phyloP scores from a whole-genome alignment of 1,140 invertebrate species.

The Onthophagus taurus region DNA sequence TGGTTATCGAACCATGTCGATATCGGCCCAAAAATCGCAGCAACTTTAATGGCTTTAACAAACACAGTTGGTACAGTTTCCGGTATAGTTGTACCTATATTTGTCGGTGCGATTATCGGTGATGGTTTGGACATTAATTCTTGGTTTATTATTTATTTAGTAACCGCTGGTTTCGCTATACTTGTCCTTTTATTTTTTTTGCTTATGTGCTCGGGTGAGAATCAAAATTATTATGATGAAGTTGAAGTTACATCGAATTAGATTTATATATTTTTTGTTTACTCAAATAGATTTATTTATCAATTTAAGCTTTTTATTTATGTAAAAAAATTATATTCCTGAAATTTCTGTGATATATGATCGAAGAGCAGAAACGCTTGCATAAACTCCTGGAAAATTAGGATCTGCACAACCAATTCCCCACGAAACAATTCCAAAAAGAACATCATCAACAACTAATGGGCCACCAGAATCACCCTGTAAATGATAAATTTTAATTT shows the following conservation, averaged over 20 bases:
- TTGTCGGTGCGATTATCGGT: too few relatives aligned
- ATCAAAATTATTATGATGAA: too few relatives aligned
- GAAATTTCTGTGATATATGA: constrained; percentile 6
- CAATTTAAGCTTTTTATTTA: too few relatives aligned
- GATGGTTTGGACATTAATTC: too few relatives aligned
- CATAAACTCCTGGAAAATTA: constrained; percentile 65
- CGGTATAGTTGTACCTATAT: constrained; percentile 77
- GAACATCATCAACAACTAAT: background rate
- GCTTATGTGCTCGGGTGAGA: too few relatives aligned
- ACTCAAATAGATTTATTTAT: too few relatives aligned
- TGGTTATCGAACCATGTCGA: constrained; percentile 86
- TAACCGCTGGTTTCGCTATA: too few relatives aligned
- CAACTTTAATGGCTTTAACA: constrained; percentile 75
- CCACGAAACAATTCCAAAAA: constrained; percentile 57
- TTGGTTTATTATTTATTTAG: too few relatives aligned
- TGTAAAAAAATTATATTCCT: constrained; percentile 5
- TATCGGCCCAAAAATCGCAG: constrained; percentile 80
- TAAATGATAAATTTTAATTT: background rate
- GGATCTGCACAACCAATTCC: constrained; percentile 63
- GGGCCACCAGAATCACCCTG: constrained; percentile 13
- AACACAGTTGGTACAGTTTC: constrained; percentile 80
- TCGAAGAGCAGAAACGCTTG: constrained; percentile 39
- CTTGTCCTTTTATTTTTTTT: too few relatives aligned
- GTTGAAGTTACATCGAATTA: too few relatives aligned
- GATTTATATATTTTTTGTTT: too few relatives aligned